phyloP scores from a whole-genome alignment of 2,797 vertebrate species.

The Sorex maritimensis region DNA sequence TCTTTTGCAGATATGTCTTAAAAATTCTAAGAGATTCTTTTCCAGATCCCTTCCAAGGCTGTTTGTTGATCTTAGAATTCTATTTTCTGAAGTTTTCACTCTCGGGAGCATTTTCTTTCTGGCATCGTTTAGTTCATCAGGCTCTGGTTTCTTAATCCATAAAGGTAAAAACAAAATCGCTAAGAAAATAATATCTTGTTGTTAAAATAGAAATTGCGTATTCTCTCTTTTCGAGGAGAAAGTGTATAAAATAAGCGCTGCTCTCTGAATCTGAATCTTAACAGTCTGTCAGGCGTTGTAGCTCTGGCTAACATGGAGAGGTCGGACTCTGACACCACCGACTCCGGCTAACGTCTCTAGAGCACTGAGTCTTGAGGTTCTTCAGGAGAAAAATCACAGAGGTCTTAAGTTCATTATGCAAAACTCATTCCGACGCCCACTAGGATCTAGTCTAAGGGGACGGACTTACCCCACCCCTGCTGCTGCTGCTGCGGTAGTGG shows the following conservation, averaged over 20 bases:
- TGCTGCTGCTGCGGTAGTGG: conserved; percentile 70
- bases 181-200: conserved; percentile 92
- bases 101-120: conserved; percentile 65
- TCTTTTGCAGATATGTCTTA: conserved; percentile 69
- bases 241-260: conserved; percentile 86
- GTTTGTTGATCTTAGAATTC: conserved; percentile 65
- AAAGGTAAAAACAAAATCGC: conserved; percentile 90
- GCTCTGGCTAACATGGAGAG: conserved; percentile 26
- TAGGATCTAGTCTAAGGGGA: conserved; percentile 76
- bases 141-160: conserved; percentile 81
- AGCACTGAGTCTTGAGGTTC: conserved; percentile 69
- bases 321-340: not conserved
- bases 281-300: conserved; percentile 70
- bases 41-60: conserved; percentile 64
- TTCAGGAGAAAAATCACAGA: conserved; percentile 3
- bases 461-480: conserved; percentile 77
- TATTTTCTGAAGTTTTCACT: conserved; percentile 66
- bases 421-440: conserved; percentile 30
- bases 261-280: conserved; percentile 58
- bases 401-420: conserved; percentile 39
- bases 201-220: conserved; percentile 92
- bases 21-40: conserved; percentile 67
- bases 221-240: conserved; percentile 33
- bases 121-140: conserved; percentile 71
- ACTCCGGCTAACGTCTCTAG: conserved; percentile 12